Evolutionary conservation across 2,888 invertebrate species (phyloP).

Genomic region (Leptarthrus brevirostris): DNA sequence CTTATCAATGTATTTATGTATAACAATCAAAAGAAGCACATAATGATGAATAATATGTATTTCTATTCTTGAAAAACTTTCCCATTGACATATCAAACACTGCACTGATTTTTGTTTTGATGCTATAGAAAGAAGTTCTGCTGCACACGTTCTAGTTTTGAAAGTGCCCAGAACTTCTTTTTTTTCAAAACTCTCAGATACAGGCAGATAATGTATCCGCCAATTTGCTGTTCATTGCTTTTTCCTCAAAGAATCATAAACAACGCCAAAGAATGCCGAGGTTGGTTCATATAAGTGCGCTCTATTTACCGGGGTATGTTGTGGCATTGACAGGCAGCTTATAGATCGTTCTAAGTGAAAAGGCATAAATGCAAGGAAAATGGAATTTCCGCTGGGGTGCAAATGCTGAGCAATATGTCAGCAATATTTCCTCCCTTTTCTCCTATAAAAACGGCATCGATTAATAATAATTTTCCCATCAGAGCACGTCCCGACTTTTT

Average conservation of each 20-base stretch:
- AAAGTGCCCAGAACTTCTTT: too few relatives aligned
- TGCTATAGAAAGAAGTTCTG: too few relatives aligned
- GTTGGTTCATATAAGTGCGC: constrained; percentile 22
- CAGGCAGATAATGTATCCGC: constrained; percentile 31
- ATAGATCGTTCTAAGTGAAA: constrained; percentile 44
- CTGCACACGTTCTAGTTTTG: too few relatives aligned
- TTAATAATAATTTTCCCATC: constrained; percentile 47
- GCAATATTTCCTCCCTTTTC: constrained; percentile 43
- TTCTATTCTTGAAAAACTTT: too few relatives aligned
- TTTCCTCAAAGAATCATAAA: constrained; percentile 25
- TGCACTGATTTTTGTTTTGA: too few relatives aligned
- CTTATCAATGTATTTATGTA: too few relatives aligned
- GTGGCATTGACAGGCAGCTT: constrained; percentile 43
- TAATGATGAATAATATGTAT: too few relatives aligned
- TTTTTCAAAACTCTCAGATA: not conserved
- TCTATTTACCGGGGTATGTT: constrained; percentile 13
- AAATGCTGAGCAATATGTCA: constrained; percentile 46
- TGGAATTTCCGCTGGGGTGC: constrained; percentile 39
- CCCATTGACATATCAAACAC: too few relatives aligned
- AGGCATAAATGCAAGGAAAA: constrained; percentile 45
- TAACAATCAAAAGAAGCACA: too few relatives aligned
- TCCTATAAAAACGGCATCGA: constrained; percentile 35
- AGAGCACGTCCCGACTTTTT: constrained; percentile 36
- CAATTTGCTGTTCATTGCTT: constrained; percentile 21
- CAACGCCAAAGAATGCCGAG: not conserved